phyloP scores from a whole-genome alignment of 92 coral and sea anemone species.

The Palythoa heliodiscus region DNA sequence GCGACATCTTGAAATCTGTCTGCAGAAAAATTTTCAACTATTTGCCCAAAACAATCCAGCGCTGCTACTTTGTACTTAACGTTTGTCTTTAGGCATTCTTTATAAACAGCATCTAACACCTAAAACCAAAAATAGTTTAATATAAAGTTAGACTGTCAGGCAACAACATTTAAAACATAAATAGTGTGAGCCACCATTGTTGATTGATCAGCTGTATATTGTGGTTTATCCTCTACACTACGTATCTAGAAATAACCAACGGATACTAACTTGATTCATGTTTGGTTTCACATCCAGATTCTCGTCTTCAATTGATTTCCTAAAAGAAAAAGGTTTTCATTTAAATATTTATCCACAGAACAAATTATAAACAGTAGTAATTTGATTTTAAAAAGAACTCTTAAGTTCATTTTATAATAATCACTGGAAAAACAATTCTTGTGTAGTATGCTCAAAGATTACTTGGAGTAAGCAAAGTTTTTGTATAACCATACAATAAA shows the following conservation, averaged over 20 bases:
- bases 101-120: slow-evolving; percentile 80
- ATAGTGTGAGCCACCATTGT: neutral
- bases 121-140: neutral
- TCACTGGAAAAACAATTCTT: too few species aligned
- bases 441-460: too few species aligned
- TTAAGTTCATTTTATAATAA: too few species aligned
- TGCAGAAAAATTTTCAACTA: slow-evolving; percentile 75
- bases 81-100: slow-evolving; percentile 85
- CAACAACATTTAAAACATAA: too few species aligned
- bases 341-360: neutral
- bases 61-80: slow-evolving; percentile 80
- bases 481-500: too few species aligned
- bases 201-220: neutral
- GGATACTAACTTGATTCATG: neutral
- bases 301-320: slow-evolving; percentile 25
- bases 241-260: neutral
- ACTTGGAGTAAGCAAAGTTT: too few species aligned
- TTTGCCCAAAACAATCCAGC: slow-evolving; percentile 78
- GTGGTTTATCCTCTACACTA: neutral
- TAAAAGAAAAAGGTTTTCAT: neutral
- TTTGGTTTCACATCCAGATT: slow-evolving; percentile 5
- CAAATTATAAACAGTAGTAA: neutral
- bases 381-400: neutral
- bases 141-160: neutral
- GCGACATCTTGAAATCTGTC: slow-evolving; percentile 79